Evolutionary conservation across 2,888 invertebrate species (phyloP).

Genomic region (Cybosia mesomella): DNA sequence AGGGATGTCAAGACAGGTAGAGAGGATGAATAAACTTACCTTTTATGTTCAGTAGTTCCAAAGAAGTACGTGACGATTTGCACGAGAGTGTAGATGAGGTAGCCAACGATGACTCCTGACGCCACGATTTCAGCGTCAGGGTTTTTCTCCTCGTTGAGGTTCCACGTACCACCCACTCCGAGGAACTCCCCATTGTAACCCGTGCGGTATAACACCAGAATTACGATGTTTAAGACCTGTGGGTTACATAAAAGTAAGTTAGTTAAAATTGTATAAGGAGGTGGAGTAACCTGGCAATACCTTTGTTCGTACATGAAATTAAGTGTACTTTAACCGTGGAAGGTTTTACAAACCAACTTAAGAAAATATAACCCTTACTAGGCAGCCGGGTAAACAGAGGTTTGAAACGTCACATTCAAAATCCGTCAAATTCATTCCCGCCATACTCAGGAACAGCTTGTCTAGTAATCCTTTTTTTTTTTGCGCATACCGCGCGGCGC

Average conservation of each 20-base stretch:
- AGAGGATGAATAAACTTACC: conserved; percentile 70
- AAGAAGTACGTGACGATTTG: conserved; percentile 92
- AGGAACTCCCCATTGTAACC: conserved; percentile 94
- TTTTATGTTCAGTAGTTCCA: conserved; percentile 92
- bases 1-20: not conserved
- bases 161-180: conserved; percentile 96
- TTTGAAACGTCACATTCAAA: too few relatives aligned
- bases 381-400: too few relatives aligned
- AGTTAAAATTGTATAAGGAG: not conserved
- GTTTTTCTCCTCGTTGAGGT: conserved; percentile 95
- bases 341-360: too few relatives aligned
- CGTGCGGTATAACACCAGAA: conserved; percentile 93
- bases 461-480: too few relatives aligned
- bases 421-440: too few relatives aligned
- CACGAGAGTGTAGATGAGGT: conserved; percentile 93
- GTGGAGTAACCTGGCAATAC: not conserved
- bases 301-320: too few relatives aligned
- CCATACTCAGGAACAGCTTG: too few relatives aligned
- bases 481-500: too few relatives aligned
- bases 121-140: conserved; percentile 96
- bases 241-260: conserved; percentile 38
- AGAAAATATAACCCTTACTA: too few relatives aligned
- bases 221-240: conserved; percentile 93
- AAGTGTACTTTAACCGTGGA: too few relatives aligned
- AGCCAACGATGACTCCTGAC: conserved; percentile 95